These are phyloP conservation scores for Mayetiola destructor DNA, from an alignment of 2,888 invertebrate genomes.

Conservation along the genomic window DNA sequence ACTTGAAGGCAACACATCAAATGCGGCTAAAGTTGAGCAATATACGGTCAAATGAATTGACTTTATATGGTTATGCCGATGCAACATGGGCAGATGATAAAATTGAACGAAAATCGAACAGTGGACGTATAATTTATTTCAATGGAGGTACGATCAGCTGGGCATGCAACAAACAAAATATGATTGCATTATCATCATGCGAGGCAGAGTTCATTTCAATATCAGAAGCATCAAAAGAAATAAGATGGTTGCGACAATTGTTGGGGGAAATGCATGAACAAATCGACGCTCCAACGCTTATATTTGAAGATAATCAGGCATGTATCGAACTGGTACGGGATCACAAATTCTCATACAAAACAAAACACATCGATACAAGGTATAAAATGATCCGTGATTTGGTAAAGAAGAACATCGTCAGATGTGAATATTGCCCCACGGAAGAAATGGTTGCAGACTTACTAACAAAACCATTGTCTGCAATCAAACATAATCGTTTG, in stretches of 20 bases:
- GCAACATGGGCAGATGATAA: slow-evolving; percentile 26
- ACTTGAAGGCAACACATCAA: slow-evolving; percentile 10
- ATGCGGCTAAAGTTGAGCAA: slow-evolving; percentile 14
- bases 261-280: slow-evolving; percentile 18
- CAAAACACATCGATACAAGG: slow-evolving; percentile 19
- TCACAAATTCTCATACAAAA: slow-evolving; percentile 20
- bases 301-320: slow-evolving; percentile 24
- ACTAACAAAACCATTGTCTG: slow-evolving; percentile 13
- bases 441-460: slow-evolving; percentile 16
- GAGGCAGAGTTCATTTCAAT: slow-evolving; percentile 21
- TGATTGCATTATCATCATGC: slow-evolving; percentile 20
- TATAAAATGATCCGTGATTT: slow-evolving; percentile 12
- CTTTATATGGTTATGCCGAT: slow-evolving; percentile 22
- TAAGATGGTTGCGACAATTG: slow-evolving; percentile 17
- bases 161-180: slow-evolving; percentile 23
- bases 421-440: slow-evolving; percentile 20
- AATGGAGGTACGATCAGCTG: slow-evolving; percentile 22
- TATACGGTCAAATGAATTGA: background rate
- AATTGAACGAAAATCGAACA: slow-evolving; percentile 24
- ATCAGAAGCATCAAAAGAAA: slow-evolving; percentile 20
- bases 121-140: slow-evolving; percentile 21
- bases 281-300: slow-evolving; percentile 17
- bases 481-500: slow-evolving; percentile 17
- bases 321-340: slow-evolving; percentile 21
- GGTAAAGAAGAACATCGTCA: slow-evolving; percentile 15